Evolutionary conservation across 2,888 invertebrate species (phyloP), one percentile per base, ranked within the genome.

Genomic region (Panopea generosa): DNA sequence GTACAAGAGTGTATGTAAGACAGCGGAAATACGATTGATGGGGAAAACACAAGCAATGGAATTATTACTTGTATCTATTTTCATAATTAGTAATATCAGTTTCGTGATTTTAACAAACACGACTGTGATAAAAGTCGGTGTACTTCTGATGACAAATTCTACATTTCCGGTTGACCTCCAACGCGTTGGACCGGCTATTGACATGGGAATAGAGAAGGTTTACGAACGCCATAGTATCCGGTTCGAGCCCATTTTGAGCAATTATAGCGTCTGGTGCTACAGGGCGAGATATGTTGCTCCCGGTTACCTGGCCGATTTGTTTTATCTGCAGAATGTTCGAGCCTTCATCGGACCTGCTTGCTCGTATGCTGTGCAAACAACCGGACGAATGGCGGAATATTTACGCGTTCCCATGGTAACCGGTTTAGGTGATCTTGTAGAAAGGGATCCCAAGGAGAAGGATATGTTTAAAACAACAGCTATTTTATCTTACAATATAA

Each of bases 261-360:
- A 76, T 53, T 80, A 80, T 43, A 70, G 66, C 27, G 75, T 72
- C 4, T 72, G 69, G 69, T 80, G 79, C 43, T 47, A 68, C 4
- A 57, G 38, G 26, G 79, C 72, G 1, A 50, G 72, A 7, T 75
- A 72, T 29, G 38, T 47, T 27, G 65, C 76, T 3, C 62, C 55
- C 1, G 79, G 79, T 0, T 49, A 53, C 29, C 55, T 80, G 11
- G 57, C 73, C 14, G 73, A 76, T 33, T 55, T 80, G 59, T 76
- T 66, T 59, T 80, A 73, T 43, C 24, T 60, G 29, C 45, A 76
- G 24, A 66, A 72, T 66, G 63, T 80, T 26, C 49, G 56, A 56
- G 79, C 76, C n/a, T 75, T 80, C 50, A 57, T 80, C 16, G 79
- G 79, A 1, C 79, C 79, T 2, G 79, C 75, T 0, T 80, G 79